A percentile compares a stretch with the other conserved stretches of the same genome.
Conservation (phyloP, 2,113 vertebrate genomes). For the Myrmecobius fasciatus region DNA sequence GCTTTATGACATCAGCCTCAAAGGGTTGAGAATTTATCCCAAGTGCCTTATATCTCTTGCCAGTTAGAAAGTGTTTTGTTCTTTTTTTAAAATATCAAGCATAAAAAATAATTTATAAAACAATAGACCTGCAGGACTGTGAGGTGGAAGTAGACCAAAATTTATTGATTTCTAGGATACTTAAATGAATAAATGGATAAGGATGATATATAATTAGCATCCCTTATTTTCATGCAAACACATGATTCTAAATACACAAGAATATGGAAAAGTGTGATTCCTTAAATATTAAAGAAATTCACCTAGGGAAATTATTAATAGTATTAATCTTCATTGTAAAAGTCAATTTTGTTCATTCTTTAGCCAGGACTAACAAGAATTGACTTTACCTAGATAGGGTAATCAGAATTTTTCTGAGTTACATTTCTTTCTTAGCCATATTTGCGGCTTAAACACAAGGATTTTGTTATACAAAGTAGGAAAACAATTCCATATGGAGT, state of each 20-base stretch:
- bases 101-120: background rate
- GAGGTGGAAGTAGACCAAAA: background rate
- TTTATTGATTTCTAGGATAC: background rate
- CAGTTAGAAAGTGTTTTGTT: background rate
- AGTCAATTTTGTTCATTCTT: background rate
- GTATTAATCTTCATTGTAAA: background rate
- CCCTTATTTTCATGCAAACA: background rate
- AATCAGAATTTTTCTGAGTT: background rate
- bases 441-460: background rate
- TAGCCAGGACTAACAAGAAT: background rate
- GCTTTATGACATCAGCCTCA: background rate
- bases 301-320: background rate
- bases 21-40: background rate
- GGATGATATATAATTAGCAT: background rate
- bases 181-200: background rate
- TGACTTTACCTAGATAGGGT: background rate
- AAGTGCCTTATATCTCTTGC: background rate
- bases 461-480: background rate
- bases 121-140: background rate
- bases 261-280: background rate
- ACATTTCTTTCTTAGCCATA: background rate
- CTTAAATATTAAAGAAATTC: background rate
- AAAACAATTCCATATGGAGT: background rate
- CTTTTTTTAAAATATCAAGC: background rate
- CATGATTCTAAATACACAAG: background rate